phyloP scores from a whole-genome alignment of 2,113 vertebrate genomes.

The Epinephelus lanceolatus region DNA sequence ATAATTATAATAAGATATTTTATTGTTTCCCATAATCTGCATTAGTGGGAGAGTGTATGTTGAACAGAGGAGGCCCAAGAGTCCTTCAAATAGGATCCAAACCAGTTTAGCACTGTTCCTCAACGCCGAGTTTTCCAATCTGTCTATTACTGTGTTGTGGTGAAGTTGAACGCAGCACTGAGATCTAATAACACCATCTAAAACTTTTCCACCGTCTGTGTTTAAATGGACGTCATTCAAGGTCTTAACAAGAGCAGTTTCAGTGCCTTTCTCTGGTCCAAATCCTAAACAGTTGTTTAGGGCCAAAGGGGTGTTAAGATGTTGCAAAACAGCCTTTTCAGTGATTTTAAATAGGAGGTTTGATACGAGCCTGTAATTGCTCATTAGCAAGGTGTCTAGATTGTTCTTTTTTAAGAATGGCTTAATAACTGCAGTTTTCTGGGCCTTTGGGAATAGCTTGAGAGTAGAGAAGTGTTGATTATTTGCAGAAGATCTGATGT shows the following conservation, averaged over 20 bases:
- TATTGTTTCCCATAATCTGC: neutral
- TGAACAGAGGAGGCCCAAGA: neutral
- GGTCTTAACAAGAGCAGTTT: neutral
- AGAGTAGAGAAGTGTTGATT: neutral
- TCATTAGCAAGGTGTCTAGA: neutral
- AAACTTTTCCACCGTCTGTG: too few species aligned
- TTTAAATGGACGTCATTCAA: neutral
- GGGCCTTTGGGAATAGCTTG: neutral
- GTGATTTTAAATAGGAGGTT: neutral
- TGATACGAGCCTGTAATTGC: too few species aligned
- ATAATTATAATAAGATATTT: neutral
- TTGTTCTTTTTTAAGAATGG: neutral
- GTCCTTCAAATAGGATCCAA: neutral
- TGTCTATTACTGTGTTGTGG: constrained; percentile 4
- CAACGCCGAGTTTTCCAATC: neutral
- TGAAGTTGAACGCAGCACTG: neutral
- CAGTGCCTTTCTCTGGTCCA: neutral
- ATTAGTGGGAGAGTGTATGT: neutral
- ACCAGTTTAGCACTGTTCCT: neutral
- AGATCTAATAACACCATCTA: neutral
- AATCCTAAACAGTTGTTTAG: neutral
- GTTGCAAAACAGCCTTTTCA: neutral
- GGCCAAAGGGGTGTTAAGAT: neutral
- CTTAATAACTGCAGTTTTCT: neutral
- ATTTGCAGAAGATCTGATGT: neutral